These are phyloP conservation scores for Nemotelus pantherinus DNA, from an alignment of 2,888 invertebrate genomes.

Conservation along the genomic window DNA sequence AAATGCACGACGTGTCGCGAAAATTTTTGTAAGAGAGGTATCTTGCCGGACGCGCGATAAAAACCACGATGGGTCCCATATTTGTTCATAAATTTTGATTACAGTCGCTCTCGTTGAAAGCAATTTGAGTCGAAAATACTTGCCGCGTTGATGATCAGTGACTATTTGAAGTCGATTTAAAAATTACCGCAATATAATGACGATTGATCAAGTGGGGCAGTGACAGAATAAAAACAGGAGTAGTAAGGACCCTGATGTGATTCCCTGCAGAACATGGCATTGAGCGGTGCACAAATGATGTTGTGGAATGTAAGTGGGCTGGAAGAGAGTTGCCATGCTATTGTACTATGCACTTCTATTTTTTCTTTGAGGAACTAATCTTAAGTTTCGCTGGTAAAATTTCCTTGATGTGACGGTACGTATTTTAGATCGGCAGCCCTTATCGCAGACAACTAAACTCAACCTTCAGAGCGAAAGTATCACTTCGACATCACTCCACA, in stretches of 20 bases:
- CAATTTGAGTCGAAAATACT: slow-evolving; percentile 38
- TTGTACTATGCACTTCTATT: no score
- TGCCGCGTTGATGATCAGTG: slow-evolving; percentile 5
- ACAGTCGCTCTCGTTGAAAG: neutral
- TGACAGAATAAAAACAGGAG: neutral
- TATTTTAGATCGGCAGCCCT: no score
- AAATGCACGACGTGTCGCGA: slow-evolving; percentile 30
- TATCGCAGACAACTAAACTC: no score
- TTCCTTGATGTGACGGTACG: neutral
- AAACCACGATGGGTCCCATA: slow-evolving; percentile 31
- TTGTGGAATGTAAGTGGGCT: neutral
- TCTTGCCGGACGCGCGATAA: slow-evolving; percentile 2
- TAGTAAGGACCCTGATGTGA: neutral
- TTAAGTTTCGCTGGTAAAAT: neutral
- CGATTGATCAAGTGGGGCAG: neutral
- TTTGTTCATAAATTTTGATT: slow-evolving; percentile 40
- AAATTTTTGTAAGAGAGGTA: slow-evolving; percentile 25
- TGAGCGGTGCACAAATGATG: neutral
- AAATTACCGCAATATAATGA: slow-evolving; percentile 22
- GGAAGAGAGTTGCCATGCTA: no score
- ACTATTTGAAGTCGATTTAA: slow-evolving; percentile 24
- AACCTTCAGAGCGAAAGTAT: no score
- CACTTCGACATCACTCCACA: neutral
- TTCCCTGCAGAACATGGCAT: neutral
- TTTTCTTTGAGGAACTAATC: neutral